A percentile compares a stretch with the other conserved stretches of the same genome.
Evolutionary conservation across 2,797 vertebrate genomes (phyloP).

Genomic region (Morus bassanus): DNA sequence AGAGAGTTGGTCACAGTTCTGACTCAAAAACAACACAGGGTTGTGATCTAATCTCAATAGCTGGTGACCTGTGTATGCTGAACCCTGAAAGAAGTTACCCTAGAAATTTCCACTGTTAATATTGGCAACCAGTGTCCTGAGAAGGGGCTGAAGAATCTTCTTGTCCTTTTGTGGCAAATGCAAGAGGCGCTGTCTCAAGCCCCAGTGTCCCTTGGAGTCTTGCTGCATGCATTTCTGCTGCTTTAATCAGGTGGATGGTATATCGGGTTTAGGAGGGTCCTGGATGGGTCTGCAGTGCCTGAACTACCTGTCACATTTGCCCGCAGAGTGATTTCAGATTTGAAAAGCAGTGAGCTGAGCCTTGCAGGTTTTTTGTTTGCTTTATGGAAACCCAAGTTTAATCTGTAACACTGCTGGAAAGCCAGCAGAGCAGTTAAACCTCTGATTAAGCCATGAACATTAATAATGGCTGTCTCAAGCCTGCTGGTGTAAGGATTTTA

Average conservation of each 20-base stretch:
- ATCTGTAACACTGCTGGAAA: not conserved
- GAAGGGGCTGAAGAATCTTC: not conserved
- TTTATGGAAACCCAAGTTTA: not conserved
- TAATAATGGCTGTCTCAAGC: not conserved
- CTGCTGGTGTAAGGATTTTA: not conserved
- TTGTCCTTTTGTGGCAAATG: not conserved
- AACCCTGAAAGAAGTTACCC: not conserved
- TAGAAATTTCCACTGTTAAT: not conserved
- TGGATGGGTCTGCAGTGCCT: not conserved
- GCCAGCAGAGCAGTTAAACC: not conserved
- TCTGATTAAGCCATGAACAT: not conserved
- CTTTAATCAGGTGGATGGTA: not conserved
- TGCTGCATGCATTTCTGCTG: not conserved
- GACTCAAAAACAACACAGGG: not conserved
- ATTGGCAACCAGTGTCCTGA: not conserved
- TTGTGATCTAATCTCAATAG: not conserved
- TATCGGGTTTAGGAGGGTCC: not conserved
- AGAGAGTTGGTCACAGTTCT: not conserved
- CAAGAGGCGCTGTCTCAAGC: not conserved
- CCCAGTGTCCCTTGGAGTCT: not conserved
- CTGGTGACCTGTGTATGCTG: not conserved
- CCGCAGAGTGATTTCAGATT: not conserved
- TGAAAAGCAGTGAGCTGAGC: not conserved
- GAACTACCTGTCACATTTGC: not conserved
- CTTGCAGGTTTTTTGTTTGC: not conserved